These are phyloP conservation scores for Varanus salvator DNA, from an alignment of 2,113 vertebrate genomes.

Conservation along the genomic window DNA sequence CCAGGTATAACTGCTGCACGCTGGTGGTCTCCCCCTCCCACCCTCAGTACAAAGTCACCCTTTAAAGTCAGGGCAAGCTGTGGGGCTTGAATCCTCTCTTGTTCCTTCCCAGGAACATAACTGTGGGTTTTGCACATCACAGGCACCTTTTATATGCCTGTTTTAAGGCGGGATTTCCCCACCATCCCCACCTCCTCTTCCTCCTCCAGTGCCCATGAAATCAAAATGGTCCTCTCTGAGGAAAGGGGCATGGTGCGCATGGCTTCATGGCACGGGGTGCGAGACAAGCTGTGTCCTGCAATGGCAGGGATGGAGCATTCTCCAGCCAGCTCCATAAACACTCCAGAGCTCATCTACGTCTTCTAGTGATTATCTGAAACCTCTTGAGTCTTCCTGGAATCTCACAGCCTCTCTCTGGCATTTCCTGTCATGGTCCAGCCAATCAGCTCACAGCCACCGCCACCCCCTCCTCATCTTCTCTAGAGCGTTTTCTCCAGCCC, in stretches of 20 bases:
- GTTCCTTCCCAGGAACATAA: background rate
- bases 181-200: too few species aligned
- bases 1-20: background rate
- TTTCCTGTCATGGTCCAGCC: slow-evolving; percentile 7
- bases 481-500: background rate
- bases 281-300: background rate
- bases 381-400: slow-evolving; percentile 17
- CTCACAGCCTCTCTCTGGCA: slow-evolving; percentile 12
- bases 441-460: background rate
- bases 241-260: background rate
- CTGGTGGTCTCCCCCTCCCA: slow-evolving; percentile 14
- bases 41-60: slow-evolving; percentile 10
- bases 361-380: background rate
- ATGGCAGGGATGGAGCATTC: too few species aligned
- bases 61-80: slow-evolving; percentile 4
- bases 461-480: background rate
- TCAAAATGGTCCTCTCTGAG: background rate
- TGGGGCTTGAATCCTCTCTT: background rate
- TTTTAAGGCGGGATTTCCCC: background rate
- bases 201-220: background rate
- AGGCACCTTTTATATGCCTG: accelerated
- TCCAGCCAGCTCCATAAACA: slow-evolving; percentile 2
- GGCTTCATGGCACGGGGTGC: background rate
- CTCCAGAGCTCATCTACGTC: slow-evolving; percentile 4
- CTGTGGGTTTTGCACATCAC: background rate